Evolutionary conservation across 2,888 invertebrate genomes (phyloP), one percentile per base, ranked within the genome.

Genomic region (Calliphora vomitoria): DNA sequence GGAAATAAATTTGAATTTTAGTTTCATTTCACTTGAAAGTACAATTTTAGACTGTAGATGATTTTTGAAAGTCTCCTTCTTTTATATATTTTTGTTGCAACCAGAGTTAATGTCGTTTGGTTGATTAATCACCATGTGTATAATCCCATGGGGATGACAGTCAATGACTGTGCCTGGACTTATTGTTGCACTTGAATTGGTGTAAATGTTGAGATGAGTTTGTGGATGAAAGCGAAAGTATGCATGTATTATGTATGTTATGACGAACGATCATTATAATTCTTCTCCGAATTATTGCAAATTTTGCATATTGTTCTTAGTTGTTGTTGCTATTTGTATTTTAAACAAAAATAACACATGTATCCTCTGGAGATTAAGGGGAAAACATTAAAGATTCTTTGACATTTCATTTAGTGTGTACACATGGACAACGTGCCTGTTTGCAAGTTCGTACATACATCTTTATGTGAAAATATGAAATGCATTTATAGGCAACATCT

Each of bases 151-250:
- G 62, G 86, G 58, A 13, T 60, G 31, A 18, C 41, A 81, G 50
- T 64, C 64, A 82, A 0, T 74, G 76, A 75, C 71, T 82, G 76
- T 80, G 60, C 15, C n/a, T 75, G 74, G 44, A 69, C 79, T 80
- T 82, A 78, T 83, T 62, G 74, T 82, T 89, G 82, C 44, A 79
- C 80, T 86, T 82, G 82, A 85, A 87, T 66, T 58, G 80, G 25
- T 44, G n/a, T 41, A 25, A n/a, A 66, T 8, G 50, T 44, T 68
- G 31, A 5, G 66, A 53, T 50, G 62, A 47, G 35, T 76, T 38
- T 41, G n/a, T 18, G 11, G 15, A 78, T 79, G 69, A 79, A 82
- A 82, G 38, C 60, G 72, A 78, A 82, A 82, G 85, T 82, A 25
- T 31, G 11, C 64, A 71, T 18, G 44, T 44, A 44, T 44, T 11